Evolutionary conservation across 2,888 invertebrate species (phyloP), one percentile per base, ranked within the genome.

Genomic region (Caradrina clavipalpis): DNA sequence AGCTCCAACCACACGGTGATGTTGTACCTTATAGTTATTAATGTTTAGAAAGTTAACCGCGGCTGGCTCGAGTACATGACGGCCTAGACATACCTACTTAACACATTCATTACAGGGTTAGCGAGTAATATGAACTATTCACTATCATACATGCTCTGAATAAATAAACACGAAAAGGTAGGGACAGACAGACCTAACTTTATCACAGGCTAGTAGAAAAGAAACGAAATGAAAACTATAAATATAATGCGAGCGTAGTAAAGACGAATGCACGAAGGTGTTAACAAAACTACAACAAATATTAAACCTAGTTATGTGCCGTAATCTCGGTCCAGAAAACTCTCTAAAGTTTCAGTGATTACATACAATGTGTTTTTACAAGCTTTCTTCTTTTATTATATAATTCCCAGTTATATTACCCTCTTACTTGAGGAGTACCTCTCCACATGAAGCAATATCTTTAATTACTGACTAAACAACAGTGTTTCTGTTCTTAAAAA

Each of bases 11-110:
- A 62, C 17, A 39, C 0, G 1, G 54, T 26, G 60, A 39, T 55
- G n/a, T 22, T 54, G 19, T 39, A 45, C 45, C 15, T 17, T 11
- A 61, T n/a, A 31, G 21, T 61, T 61, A 47, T 61, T 49, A 42
- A 2, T 22, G 53, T 54, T 47, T 62, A 31, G 45, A 0, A 2
- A 47, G 11, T 45, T 3, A 13, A 50, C 39, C 21, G 19, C 21
- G 6, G 13, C 8, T 2, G 42, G 35, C 15, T 57, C 19, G n/a
- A 1, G 2, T 11, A 19, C 17, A 19, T 19, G 1, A n/a, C 11
- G 1, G 21, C n/a, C 35, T 21, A 39, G 13, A 31, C 13, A 6
- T 45, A 10, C 4, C 2, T 26, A 26, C 31, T n/a, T 22, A n/a
- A 26, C 42, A 22, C 19, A 39, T 45, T 45, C 8, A 69, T 50